Conservation (phyloP, 2,113 vertebrate genomes). For the Ceuthmochares aereus region DNA sequence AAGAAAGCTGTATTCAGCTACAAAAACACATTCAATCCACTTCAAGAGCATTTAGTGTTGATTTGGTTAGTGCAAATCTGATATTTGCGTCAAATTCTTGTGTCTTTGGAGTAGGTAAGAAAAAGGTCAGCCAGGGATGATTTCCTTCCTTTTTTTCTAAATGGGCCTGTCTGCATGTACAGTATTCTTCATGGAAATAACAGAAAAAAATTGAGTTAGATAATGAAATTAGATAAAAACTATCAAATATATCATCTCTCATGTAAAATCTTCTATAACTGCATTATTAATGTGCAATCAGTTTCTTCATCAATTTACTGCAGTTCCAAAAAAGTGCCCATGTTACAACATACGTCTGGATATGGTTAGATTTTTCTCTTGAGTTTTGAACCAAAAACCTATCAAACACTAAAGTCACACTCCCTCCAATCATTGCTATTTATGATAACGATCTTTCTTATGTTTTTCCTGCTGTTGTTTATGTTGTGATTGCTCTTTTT, state of each 20-base stretch:
- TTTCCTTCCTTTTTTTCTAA: background rate
- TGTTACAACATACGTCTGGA: background rate
- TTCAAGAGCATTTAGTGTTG: constrained; percentile 62
- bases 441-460: background rate
- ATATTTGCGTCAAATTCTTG: constrained; percentile 49
- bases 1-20: constrained; percentile 58
- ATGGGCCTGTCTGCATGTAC: background rate
- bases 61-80: constrained; percentile 46
- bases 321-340: background rate
- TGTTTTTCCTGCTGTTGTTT: background rate
- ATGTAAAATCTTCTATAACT: background rate
- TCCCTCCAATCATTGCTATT: background rate
- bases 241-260: background rate
- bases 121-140: constrained; percentile 45
- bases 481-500: background rate
- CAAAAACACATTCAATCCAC: constrained; percentile 40
- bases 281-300: background rate
- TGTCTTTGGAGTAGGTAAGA: constrained; percentile 48
- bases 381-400: background rate
- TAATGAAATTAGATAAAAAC: background rate
- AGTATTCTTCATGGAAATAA: background rate
- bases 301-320: background rate
- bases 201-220: background rate
- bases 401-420: background rate
- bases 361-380: background rate